phyloP scores from a whole-genome alignment of 2,797 vertebrate species.

The Prunella strophiata region DNA sequence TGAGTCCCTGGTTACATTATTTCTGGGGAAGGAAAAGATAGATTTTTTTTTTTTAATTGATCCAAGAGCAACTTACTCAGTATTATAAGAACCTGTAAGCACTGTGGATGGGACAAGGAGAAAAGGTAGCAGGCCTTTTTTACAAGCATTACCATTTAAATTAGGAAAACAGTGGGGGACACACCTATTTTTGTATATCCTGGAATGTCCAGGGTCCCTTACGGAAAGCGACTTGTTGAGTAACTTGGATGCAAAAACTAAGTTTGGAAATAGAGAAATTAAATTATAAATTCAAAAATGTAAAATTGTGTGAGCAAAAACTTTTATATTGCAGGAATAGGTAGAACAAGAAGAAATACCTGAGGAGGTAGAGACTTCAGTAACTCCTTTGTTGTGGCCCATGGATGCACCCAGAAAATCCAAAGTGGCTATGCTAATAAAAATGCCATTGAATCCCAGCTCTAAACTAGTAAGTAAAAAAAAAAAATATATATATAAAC shows the following conservation, averaged over 20 bases:
- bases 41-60: neutral
- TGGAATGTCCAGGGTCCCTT: neutral
- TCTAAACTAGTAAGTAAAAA: neutral
- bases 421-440: accelerated
- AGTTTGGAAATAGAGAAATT: neutral
- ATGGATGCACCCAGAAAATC: neutral
- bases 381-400: neutral
- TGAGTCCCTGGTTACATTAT: neutral
- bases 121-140: neutral
- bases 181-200: neutral
- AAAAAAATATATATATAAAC: too few species aligned
- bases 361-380: neutral
- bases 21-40: neutral
- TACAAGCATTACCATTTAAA: neutral
- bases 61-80: neutral
- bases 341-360: neutral
- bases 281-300: neutral
- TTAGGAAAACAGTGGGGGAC: neutral
- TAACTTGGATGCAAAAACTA: neutral
- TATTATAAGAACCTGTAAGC: neutral
- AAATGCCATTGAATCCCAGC: neutral
- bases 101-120: neutral
- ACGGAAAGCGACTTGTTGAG: accelerated
- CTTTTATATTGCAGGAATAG: neutral
- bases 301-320: neutral